Evolutionary conservation across 1,140 invertebrate species (phyloP).

Genomic region (Micrasema minimum): DNA sequence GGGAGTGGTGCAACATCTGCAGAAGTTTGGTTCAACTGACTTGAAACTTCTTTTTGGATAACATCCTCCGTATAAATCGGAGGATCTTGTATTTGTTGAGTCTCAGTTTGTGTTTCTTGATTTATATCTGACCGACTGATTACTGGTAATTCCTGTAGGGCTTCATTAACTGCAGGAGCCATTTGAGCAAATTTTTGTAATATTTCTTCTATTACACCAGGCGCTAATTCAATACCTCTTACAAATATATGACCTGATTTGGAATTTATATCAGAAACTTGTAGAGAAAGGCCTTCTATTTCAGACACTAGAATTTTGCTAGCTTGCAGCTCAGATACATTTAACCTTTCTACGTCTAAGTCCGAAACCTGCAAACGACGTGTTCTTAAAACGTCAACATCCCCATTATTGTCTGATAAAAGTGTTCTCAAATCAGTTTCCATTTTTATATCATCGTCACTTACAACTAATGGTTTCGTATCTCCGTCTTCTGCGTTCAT

Average conservation of each 20-base stretch:
- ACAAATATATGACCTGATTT: conserved; percentile 73
- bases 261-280: conserved; percentile 74
- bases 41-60: not conserved
- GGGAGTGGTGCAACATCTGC: not conserved
- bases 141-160: too few relatives aligned
- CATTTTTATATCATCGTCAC: not conserved
- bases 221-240: conserved; percentile 73
- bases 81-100: not conserved
- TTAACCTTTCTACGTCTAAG: conserved; percentile 79
- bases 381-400: conserved; percentile 62
- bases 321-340: conserved; percentile 79
- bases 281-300: conserved; percentile 77
- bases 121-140: conserved; percentile 58
- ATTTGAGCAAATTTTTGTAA: conserved; percentile 67
- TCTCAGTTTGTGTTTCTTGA: conserved; percentile 64
- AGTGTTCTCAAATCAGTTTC: conserved; percentile 17
- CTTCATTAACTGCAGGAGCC: conserved; percentile 55
- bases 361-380: conserved; percentile 76
- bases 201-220: conserved; percentile 72
- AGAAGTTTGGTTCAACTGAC: conserved; percentile 4
- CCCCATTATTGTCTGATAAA: conserved; percentile 24
- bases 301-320: conserved; percentile 82
- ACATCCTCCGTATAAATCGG: not conserved
- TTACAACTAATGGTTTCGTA: not conserved
- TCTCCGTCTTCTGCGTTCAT: not conserved